Evolutionary conservation across 2,888 invertebrate genomes (phyloP).

Genomic region (Leptopilina syphax): DNA sequence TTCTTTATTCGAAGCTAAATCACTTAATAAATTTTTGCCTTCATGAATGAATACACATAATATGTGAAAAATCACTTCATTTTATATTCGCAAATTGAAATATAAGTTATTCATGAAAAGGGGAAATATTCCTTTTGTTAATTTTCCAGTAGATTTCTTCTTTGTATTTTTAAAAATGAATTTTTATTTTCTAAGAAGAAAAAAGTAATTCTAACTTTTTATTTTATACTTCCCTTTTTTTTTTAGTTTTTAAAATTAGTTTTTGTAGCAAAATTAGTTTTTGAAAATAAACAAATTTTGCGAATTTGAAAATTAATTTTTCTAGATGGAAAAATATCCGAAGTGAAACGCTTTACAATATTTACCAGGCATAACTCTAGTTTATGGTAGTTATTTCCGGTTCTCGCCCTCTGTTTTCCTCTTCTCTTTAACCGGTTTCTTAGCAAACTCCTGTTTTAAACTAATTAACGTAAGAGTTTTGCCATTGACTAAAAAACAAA

Average conservation of each 20-base stretch:
- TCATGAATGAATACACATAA: background rate
- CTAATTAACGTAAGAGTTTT: slow-evolving; percentile 25
- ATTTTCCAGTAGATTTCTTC: too few species aligned
- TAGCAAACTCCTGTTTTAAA: slow-evolving; percentile 30
- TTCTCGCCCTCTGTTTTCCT: slow-evolving; percentile 51
- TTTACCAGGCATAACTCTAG: slow-evolving; percentile 57
- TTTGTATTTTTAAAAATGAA: too few species aligned
- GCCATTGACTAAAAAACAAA: slow-evolving; percentile 21
- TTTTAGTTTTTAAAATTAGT: too few species aligned
- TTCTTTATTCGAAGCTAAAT: slow-evolving; percentile 5
- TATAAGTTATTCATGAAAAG: background rate
- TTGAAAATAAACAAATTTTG: too few species aligned
- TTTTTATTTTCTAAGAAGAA: too few species aligned
- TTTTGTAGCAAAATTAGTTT: too few species aligned
- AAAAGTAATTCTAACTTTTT: too few species aligned
- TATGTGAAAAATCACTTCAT: background rate
- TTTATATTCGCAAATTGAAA: background rate
- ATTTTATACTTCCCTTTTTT: too few species aligned
- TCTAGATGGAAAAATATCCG: too few species aligned
- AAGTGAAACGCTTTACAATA: slow-evolving; percentile 56
- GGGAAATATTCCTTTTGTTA: too few species aligned
- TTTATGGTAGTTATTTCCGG: slow-evolving; percentile 54
- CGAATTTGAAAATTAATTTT: too few species aligned
- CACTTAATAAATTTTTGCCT: background rate
- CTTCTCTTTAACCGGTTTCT: slow-evolving; percentile 24